phyloP scores from a whole-genome alignment of 2,888 invertebrate genomes.

The Acleris laterana region DNA sequence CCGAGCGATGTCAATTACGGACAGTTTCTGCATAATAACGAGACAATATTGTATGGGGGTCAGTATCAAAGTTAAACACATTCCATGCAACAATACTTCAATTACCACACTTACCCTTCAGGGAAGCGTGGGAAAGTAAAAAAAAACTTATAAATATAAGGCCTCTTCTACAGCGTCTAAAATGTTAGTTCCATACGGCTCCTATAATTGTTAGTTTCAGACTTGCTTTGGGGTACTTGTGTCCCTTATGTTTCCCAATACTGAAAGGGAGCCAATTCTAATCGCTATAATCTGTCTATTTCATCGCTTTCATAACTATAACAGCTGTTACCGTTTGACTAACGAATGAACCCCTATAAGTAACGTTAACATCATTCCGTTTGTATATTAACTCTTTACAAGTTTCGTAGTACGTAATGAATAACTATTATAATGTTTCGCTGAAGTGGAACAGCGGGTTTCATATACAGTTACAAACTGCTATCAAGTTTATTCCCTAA shows the following conservation, averaged over 20 bases:
- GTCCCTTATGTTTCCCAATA: no score
- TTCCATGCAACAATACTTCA: neutral
- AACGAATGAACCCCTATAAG: neutral
- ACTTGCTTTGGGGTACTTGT: no score
- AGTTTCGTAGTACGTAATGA: constrained; percentile 13
- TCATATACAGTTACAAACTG: neutral
- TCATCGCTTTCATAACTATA: no score
- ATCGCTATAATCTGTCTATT: neutral
- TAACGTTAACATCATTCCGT: constrained; percentile 33
- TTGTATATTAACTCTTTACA: constrained; percentile 35
- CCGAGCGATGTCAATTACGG: constrained; percentile 58
- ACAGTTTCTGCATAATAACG: constrained; percentile 24
- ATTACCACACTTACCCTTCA: neutral
- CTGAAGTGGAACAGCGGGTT: neutral
- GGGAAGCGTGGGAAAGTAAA: no score
- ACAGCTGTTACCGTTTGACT: constrained; percentile 2
- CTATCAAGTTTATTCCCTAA: neutral
- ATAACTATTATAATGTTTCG: constrained; percentile 4
- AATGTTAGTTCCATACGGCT: no score
- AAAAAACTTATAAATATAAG: no score
- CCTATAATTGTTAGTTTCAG: no score
- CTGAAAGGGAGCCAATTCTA: neutral
- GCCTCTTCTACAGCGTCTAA: no score
- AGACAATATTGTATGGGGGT: constrained; percentile 32
- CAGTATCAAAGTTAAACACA: neutral